These are phyloP conservation scores for Pampus argenteus DNA, from an alignment of 2,797 vertebrate species.

Conservation along the genomic window DNA sequence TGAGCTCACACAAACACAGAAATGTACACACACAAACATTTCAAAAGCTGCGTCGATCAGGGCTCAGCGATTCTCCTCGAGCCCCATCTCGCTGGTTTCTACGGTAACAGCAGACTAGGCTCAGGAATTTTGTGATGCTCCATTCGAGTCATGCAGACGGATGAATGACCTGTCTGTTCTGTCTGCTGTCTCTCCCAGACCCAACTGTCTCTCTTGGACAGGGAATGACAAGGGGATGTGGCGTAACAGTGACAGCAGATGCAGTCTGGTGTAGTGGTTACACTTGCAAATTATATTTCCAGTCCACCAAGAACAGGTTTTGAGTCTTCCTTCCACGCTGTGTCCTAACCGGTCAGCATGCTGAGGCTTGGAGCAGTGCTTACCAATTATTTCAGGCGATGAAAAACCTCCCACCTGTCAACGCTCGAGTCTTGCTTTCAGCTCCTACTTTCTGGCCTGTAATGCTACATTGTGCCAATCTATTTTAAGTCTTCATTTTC, in stretches of 20 bases:
- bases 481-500: constrained; percentile 22
- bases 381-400: constrained; percentile 46
- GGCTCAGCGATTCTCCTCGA: constrained; percentile 54
- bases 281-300: constrained; percentile 38
- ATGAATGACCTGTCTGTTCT: constrained; percentile 82
- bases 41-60: constrained; percentile 48
- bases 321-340: constrained; percentile 31
- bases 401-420: constrained; percentile 50
- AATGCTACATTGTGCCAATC: constrained; percentile 39
- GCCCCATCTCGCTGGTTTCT: constrained; percentile 74
- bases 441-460: constrained; percentile 28
- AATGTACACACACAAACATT: not conserved
- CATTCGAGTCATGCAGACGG: constrained; percentile 72
- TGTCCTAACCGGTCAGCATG: constrained; percentile 26
- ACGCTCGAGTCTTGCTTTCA: constrained; percentile 18
- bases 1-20: constrained; percentile 28
- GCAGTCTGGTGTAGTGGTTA: constrained; percentile 42
- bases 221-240: constrained; percentile 37
- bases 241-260: constrained; percentile 33
- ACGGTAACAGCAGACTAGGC: constrained; percentile 75
- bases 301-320: constrained; percentile 27
- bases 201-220: constrained; percentile 62
- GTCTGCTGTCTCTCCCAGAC: constrained; percentile 60
- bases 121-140: constrained; percentile 77
- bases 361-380: constrained; percentile 25